A percentile compares a stretch with the other conserved stretches of the same genome.
phyloP scores from a whole-genome alignment of 2,113 vertebrate genomes.

The Xiphorhynchus elegans region DNA sequence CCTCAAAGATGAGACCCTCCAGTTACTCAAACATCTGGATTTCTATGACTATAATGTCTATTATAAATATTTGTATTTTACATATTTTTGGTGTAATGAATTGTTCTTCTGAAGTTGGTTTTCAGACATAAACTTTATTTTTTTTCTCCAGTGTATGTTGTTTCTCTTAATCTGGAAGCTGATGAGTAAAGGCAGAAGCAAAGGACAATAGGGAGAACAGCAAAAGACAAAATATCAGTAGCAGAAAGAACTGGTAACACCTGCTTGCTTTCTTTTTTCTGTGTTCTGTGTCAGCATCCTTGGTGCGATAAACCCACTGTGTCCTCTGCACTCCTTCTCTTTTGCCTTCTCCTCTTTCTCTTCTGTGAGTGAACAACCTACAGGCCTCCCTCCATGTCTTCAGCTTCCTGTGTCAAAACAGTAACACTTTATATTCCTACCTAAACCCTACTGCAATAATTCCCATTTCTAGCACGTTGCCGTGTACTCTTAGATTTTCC shows the following conservation, averaged over 20 bases:
- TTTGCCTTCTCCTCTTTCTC: background rate
- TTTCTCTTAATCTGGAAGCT: background rate
- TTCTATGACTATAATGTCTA: background rate
- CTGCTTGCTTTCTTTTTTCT: background rate
- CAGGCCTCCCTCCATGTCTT: background rate
- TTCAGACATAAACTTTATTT: background rate
- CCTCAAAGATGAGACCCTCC: background rate
- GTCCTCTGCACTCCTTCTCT: background rate
- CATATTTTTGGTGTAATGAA: background rate
- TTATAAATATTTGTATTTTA: background rate
- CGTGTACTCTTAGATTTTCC: background rate
- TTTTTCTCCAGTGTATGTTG: fast-evolving
- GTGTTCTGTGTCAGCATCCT: background rate
- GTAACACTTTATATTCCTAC: background rate
- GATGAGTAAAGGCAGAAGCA: background rate
- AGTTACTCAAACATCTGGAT: background rate
- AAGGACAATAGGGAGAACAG: background rate
- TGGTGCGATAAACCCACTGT: background rate
- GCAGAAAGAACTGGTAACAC: background rate
- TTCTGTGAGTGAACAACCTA: background rate
- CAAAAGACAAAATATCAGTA: background rate
- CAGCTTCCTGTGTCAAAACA: background rate
- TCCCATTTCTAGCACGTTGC: background rate
- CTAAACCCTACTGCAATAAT: background rate
- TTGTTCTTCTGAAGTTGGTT: background rate